Conservation (phyloP, 1,140 invertebrate species). For the Eriosoma lanigerum region DNA sequence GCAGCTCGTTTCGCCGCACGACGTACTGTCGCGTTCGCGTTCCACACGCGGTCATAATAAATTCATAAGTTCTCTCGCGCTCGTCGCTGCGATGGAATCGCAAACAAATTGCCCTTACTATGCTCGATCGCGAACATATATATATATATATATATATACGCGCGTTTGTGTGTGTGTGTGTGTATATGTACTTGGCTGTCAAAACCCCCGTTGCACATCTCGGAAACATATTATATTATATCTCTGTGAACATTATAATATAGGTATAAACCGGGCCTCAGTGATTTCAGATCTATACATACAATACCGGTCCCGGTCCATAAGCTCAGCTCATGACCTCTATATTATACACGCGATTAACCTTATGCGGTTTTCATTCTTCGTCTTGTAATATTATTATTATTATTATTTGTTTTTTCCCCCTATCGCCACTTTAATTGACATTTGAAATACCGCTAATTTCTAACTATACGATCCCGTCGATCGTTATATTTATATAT, state of each 20-base stretch:
- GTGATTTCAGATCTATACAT: not conserved
- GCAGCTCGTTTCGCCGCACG: conserved; percentile 40
- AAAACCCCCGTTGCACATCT: conserved; percentile 7
- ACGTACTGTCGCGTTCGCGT: conserved; percentile 45
- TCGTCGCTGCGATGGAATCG: conserved; percentile 23
- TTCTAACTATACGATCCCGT: not conserved
- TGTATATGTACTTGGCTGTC: not conserved
- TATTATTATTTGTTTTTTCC: too few relatives aligned
- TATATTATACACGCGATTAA: too few relatives aligned
- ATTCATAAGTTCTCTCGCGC: conserved; percentile 45
- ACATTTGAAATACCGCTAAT: not conserved
- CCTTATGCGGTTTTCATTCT: not conserved
- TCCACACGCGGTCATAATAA: conserved; percentile 47
- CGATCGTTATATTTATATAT: not conserved
- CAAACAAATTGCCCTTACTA: conserved; percentile 46
- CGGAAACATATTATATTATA: conserved; percentile 6
- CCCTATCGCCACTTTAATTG: not conserved
- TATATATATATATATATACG: not conserved
- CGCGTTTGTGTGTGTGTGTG: not conserved
- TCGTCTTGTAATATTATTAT: too few relatives aligned
- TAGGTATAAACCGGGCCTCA: not conserved
- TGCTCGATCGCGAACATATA: not conserved
- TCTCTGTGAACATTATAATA: not conserved
- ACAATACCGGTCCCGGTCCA: not conserved
- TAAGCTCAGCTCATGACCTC: too few relatives aligned